Conservation (phyloP, 2,888 invertebrate species). For the Heterodera filipjevi region DNA sequence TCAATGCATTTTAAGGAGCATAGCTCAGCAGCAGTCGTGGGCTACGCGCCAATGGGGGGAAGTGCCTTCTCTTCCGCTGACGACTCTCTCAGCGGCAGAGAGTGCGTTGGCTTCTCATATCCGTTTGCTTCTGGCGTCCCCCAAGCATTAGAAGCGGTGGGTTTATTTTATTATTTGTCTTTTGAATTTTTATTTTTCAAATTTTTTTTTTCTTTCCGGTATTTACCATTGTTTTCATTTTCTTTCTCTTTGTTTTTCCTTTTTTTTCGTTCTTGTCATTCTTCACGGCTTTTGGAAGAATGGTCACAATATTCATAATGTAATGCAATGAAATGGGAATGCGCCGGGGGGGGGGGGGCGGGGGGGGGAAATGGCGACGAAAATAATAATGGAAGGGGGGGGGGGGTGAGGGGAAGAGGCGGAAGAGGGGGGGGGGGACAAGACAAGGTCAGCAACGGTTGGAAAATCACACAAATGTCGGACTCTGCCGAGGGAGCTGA, state of each 20-base stretch:
- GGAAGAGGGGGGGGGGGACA: background rate
- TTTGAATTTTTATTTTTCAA: background rate
- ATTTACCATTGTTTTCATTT: background rate
- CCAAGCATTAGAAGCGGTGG: background rate
- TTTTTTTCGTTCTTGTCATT: constrained; percentile 6
- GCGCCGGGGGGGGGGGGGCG: background rate
- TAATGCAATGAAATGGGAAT: background rate
- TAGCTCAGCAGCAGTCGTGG: background rate
- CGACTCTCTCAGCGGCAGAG: background rate
- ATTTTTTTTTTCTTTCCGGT: background rate
- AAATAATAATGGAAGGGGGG: background rate
- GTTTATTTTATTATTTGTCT: background rate
- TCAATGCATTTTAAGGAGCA: background rate
- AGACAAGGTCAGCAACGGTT: constrained; percentile 10
- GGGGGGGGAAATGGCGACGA: background rate
- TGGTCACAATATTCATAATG: background rate
- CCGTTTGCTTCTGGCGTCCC: background rate
- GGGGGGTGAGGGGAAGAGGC: background rate
- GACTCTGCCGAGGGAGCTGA: background rate
- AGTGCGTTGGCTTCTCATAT: background rate
- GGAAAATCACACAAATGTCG: constrained; percentile 8
- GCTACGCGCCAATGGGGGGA: background rate
- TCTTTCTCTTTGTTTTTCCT: background rate
- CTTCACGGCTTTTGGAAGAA: constrained; percentile 22
- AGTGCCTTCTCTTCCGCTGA: background rate